Percentiles rank a stretch among this genome's conserved stretches.
These are phyloP conservation scores for Smithornis capensis DNA, from an alignment of 2,113 vertebrate genomes.

Conservation along the genomic window DNA sequence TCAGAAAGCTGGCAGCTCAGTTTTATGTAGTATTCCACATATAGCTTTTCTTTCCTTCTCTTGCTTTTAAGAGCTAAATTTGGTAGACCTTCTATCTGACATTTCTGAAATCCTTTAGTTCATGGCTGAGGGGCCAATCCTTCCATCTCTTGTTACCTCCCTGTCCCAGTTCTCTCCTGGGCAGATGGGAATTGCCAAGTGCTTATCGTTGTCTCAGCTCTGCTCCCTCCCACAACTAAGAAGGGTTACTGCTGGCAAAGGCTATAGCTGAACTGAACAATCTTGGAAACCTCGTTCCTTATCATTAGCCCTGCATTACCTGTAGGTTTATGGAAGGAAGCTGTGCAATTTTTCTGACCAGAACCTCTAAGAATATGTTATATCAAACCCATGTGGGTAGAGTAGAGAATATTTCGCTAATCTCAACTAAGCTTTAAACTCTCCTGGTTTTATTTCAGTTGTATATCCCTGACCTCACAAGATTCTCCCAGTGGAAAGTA, in stretches of 20 bases:
- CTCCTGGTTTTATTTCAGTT: neutral
- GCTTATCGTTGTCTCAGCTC: fast-evolving
- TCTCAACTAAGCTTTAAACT: neutral
- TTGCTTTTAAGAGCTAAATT: neutral
- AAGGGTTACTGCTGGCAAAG: neutral
- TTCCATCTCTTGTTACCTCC: neutral
- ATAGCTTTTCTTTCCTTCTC: neutral
- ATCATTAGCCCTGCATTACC: neutral
- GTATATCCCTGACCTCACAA: neutral
- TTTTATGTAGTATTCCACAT: neutral
- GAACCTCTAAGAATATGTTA: neutral
- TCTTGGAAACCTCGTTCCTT: neutral
- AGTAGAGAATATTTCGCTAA: neutral
- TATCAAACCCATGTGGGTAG: neutral
- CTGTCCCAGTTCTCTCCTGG: neutral
- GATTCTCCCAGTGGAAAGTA: neutral
- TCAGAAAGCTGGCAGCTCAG: neutral
- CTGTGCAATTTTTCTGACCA: neutral
- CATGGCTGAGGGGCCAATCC: neutral
- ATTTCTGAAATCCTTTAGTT: neutral
- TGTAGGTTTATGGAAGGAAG: neutral
- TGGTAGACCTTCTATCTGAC: neutral
- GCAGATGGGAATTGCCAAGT: neutral
- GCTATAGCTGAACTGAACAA: neutral
- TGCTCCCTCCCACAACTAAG: neutral